Conservation (phyloP, 2,888 invertebrate genomes). For the Pyrrhosoma nymphula region DNA sequence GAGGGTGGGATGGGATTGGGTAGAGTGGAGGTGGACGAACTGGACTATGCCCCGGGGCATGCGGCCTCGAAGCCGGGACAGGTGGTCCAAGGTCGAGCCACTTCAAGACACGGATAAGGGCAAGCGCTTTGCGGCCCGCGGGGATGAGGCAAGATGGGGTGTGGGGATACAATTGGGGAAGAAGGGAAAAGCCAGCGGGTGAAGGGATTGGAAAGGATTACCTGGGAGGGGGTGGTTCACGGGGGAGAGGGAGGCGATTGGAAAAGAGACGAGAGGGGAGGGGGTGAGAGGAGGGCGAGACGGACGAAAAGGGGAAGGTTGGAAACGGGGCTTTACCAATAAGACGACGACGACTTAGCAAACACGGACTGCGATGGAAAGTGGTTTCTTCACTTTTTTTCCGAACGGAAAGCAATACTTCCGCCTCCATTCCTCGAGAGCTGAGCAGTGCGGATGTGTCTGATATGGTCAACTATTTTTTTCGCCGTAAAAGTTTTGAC, state of each 20-base stretch:
- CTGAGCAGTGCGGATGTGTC: not conserved
- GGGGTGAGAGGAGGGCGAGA: not conserved
- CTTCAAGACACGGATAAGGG: slow-evolving; percentile 51
- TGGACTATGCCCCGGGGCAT: slow-evolving; percentile 43
- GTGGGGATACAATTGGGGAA: not conserved
- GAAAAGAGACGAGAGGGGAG: not conserved
- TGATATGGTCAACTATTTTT: not conserved
- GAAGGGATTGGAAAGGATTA: slow-evolving; percentile 32
- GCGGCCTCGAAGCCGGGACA: slow-evolving; percentile 64
- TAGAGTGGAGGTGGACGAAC: not conserved
- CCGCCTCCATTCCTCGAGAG: not conserved
- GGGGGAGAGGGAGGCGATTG: not conserved
- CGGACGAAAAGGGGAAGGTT: not conserved
- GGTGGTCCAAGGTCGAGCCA: slow-evolving; percentile 60
- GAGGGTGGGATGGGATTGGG: not conserved
- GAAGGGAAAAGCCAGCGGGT: not conserved
- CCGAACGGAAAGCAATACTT: not conserved
- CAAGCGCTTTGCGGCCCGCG: not conserved
- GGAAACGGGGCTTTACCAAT: slow-evolving; percentile 17
- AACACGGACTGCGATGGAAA: slow-evolving; percentile 1
- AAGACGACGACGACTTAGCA: not conserved
- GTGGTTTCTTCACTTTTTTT: not conserved
- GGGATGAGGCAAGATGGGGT: not conserved
- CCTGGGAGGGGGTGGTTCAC: not conserved
- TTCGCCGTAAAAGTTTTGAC: not conserved